Evolutionary conservation across 2,797 vertebrate species (phyloP), one percentile per base, ranked within the genome.

Genomic region (Myotis myotis): DNA sequence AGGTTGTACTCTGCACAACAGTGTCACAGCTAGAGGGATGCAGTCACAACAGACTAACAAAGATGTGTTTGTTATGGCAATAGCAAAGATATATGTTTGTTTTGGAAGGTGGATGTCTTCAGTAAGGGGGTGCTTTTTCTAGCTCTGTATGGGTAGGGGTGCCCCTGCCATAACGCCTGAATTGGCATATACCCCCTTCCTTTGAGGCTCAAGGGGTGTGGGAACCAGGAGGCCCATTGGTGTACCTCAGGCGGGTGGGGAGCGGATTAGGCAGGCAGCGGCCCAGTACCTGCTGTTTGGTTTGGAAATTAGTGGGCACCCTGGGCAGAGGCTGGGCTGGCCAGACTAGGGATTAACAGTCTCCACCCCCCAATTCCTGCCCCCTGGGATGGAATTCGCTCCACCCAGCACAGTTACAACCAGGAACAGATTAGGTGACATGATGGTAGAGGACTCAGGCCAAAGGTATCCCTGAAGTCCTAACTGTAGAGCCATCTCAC

Each of bases 291-390:
- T 93, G 96, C 97, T 97, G 95, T 97, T 97, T 95, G 88, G 81
- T 95, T 96, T 96, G 91, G 95, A 95, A 97, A 97, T 97, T 97
- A 95, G 93, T 47, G 85, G 93, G 85, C 87, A 12, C 95, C 96
- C 96, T 93, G 91, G 96, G 96, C 89, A 95, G 96, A 95, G 91
- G 75, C 92, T 72, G 36, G 90, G 64, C 94, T 74, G 87, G 96
- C 96, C 95, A 96, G 83, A 88, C 89, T 44, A 70, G 44, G 95
- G 97, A 97, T 97, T 97, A 97, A 95, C 38, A 49, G 87, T 76
- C 49, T 95, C 64, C 38, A n/a, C 89, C 60, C 82, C 66, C 79
- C 70, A 72, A 87, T 82, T 95, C 86, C 75, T 89, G 15, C 62
- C 49, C 60, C 55, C 17, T 53, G 20, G 81, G 36, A 53, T 78